Evolutionary conservation across 2,797 vertebrate species (phyloP).

Genomic region (Lepus oiostolus): DNA sequence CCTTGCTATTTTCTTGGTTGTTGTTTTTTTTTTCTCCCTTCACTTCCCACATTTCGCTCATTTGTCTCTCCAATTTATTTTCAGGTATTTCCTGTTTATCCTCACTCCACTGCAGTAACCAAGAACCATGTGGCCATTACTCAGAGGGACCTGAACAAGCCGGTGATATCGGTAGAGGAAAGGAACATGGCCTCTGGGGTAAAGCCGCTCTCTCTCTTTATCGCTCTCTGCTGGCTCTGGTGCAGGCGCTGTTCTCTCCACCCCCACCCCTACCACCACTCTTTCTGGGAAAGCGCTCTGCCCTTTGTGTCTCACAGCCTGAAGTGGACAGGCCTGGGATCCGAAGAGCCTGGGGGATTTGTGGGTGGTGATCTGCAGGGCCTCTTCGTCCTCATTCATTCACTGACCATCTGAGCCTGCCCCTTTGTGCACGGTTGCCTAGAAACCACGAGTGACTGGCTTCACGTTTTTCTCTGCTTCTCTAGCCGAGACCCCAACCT

Average conservation of each 20-base stretch:
- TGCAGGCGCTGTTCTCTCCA: no score
- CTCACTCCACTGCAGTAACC: conserved; percentile 3
- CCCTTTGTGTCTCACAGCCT: background rate
- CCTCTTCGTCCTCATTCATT: background rate
- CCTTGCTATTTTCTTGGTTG: background rate
- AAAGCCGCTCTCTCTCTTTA: background rate
- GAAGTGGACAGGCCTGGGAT: background rate
- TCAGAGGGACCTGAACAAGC: background rate
- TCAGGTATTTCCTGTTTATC: conserved; percentile 52
- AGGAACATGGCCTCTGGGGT: background rate
- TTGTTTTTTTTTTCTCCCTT: background rate
- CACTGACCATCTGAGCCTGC: background rate
- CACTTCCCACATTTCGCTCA: conserved; percentile 28
- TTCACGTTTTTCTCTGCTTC: background rate
- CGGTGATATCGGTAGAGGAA: background rate
- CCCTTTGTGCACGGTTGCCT: background rate
- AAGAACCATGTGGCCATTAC: background rate
- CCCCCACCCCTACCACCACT: no score
- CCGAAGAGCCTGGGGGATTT: background rate
- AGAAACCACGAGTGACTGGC: background rate
- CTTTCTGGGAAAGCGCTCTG: background rate
- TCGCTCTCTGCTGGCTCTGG: background rate
- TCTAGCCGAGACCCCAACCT: background rate
- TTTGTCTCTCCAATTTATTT: conserved; percentile 46
- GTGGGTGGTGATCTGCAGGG: background rate